Percentiles rank a stretch among this genome's conserved stretches.
phyloP scores from a whole-genome alignment of 2,113 vertebrate genomes.

The Panurus biarmicus region DNA sequence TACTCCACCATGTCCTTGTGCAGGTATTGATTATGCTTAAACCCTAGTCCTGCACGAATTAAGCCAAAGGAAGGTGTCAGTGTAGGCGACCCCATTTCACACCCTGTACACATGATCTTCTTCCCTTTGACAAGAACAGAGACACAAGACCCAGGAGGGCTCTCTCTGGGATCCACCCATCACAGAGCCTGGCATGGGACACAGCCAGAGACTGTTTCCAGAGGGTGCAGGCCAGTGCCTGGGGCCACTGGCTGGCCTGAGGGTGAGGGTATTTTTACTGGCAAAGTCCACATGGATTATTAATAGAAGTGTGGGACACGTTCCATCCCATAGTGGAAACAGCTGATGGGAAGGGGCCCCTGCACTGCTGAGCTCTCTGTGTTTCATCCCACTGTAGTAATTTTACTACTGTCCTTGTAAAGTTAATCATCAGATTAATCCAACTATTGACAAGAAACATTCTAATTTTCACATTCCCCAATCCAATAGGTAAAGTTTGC shows the following conservation, averaged over 20 bases:
- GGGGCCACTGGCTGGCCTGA: neutral
- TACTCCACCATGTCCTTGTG: neutral
- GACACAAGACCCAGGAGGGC: neutral
- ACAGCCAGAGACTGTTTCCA: neutral
- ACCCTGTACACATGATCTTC: neutral
- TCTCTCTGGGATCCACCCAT: neutral
- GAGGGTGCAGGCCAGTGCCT: neutral
- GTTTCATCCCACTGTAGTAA: neutral
- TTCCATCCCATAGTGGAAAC: neutral
- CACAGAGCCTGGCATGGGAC: neutral
- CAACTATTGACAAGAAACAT: neutral
- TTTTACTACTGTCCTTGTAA: neutral
- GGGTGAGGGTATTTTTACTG: neutral
- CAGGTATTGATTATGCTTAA: neutral
- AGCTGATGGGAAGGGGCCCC: neutral
- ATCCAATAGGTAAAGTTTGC: neutral
- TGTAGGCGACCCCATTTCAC: neutral
- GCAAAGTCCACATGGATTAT: neutral
- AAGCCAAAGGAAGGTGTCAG: neutral
- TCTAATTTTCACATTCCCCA: neutral
- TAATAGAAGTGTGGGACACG: neutral
- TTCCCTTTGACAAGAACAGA: neutral
- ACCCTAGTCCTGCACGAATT: neutral
- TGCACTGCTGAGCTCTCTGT: neutral
- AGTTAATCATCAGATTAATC: neutral